Evolutionary conservation across 2,797 vertebrate genomes (phyloP).

Genomic region (Botia almorhae): DNA sequence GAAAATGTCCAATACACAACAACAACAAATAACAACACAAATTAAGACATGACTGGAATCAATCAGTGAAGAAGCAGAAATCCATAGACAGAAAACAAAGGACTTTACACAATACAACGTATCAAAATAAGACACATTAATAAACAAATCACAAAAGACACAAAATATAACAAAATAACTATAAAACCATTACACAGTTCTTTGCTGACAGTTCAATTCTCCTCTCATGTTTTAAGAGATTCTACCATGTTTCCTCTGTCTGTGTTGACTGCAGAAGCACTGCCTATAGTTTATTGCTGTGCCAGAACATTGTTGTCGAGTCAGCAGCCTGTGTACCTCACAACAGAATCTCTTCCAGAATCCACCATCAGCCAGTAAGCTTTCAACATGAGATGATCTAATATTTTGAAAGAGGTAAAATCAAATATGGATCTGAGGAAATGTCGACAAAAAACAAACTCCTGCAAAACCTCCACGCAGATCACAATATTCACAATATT

Average conservation of each 20-base stretch:
- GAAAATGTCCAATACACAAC: too few relatives aligned
- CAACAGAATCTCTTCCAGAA: slow-evolving; percentile 30
- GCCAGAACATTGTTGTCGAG: slow-evolving; percentile 52
- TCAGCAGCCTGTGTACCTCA: slow-evolving; percentile 28
- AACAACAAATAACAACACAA: too few relatives aligned
- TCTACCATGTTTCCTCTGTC: neutral
- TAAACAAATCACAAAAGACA: too few relatives aligned
- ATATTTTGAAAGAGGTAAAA: neutral
- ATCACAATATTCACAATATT: too few relatives aligned
- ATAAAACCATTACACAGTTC: neutral
- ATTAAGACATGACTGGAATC: too few relatives aligned
- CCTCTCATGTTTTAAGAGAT: slow-evolving; percentile 1
- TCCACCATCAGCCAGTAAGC: slow-evolving; percentile 35
- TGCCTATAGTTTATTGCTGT: slow-evolving; percentile 50
- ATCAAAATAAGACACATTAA: too few relatives aligned
- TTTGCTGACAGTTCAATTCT: neutral
- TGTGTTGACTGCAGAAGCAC: slow-evolving; percentile 36
- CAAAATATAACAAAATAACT: too few relatives aligned
- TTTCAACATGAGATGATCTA: neutral
- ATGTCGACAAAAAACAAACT: neutral
- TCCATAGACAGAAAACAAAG: too few relatives aligned
- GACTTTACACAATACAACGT: too few relatives aligned
- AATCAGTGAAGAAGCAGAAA: too few relatives aligned
- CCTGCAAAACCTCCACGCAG: too few relatives aligned
- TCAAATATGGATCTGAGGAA: neutral